Base-by-base conservation (phyloP, 2,888 invertebrate species). In the Phyllotreta striolata region DNA sequence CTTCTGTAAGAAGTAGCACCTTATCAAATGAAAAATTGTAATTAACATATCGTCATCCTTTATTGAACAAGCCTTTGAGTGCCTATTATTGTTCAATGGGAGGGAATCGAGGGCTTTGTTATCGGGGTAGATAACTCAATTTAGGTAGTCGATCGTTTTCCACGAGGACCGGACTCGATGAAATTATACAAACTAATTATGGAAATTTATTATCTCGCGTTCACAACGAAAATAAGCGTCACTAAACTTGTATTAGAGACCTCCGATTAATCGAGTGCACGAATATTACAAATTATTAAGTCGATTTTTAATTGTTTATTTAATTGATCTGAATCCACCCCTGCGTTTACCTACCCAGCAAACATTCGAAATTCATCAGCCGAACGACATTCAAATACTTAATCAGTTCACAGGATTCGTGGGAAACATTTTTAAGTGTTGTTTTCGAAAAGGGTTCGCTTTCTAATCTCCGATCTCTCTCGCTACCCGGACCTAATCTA, bases 11-110 rank as follows among this genome's bases (percentile, higher is more conserved):
- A 49, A 59, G 63, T 59, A 59, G 68, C 66, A 64, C 68, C 66
- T 68, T 67, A 69, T 70, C 68, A 68, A 69, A 67, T 47, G 63
- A 63, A 70, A 66, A 66, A 67, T 66, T 41, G 52, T 60, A 68
- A 69, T 69, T 69, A 71, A 67, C 69, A 63, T 69, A 70, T 69
- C 67, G 62, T 51, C 41, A 38, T 10, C n/a, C 24, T 7, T 9
- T 47, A 49, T 49, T 37, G 49, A 47, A 46, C 55, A 54, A 39
- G 24, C 61, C 56, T 55, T 62, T 44, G 64, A 61, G 59, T 37
- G 65, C 58, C 55, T 59, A 41, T 67, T 65, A 65, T 62, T 52
- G 61, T 63, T 65, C 58, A 52, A 37, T 49, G 41, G 57, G 38
- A 39, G 14, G 7, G 38, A 44, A 55, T 60, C 55, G 39, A 60